Evolutionary conservation across 2,113 vertebrate genomes (phyloP).

Genomic region (Nematolebias whitei): DNA sequence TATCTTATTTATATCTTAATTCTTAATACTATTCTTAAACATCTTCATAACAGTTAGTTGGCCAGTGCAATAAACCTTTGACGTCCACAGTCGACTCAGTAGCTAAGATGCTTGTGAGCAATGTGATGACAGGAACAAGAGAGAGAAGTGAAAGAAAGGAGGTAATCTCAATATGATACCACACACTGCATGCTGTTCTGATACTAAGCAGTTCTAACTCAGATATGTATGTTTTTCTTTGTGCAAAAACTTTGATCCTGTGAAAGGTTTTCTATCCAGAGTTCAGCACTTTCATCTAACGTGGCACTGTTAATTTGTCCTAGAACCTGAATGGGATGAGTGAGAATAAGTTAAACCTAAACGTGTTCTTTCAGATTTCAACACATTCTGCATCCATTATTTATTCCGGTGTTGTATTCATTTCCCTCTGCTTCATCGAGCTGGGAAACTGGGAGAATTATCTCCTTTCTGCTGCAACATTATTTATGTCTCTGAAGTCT

Average conservation of each 20-base stretch:
- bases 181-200: neutral
- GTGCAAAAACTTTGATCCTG: conserved; percentile 4
- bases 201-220: neutral
- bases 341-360: conserved; percentile 32
- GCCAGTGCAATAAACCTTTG: no score
- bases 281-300: no score
- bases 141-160: no score
- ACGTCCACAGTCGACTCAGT: no score
- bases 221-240: neutral
- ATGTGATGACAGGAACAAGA: neutral
- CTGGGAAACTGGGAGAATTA: conserved; percentile 38
- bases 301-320: conserved; percentile 21
- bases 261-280: conserved; percentile 1
- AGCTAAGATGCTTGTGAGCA: neutral
- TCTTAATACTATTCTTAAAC: no score
- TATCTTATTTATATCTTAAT: no score
- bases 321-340: conserved; percentile 14
- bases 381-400: conserved; percentile 17
- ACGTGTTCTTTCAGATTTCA: conserved; percentile 15
- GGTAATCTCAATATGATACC: neutral
- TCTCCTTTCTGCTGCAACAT: conserved; percentile 23
- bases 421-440: conserved; percentile 25
- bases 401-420: conserved; percentile 25
- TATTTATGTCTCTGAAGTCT: conserved; percentile 9
- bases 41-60: no score